Base-by-base conservation (phyloP, 2,113 vertebrate species). In the Hypanus sabinus region DNA sequence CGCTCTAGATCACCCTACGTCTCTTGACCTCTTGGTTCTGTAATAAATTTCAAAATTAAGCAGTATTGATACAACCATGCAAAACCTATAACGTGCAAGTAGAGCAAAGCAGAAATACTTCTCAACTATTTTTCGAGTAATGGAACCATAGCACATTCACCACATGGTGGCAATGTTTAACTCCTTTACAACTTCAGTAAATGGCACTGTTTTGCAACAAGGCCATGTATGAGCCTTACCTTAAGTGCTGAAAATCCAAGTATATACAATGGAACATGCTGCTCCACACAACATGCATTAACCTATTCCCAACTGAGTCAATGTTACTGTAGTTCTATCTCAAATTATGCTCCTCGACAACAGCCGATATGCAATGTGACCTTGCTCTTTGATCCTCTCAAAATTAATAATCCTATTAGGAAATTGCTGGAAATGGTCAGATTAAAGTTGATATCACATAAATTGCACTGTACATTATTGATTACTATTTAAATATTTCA, bases 161-260 rank as follows among this genome's bases (percentile, higher is more conserved):
- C 85, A 65, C 60, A 33, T 18, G 85, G 33, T 90, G 85, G 85
- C 85, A 90, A 90, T 90, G 85, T 90, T 90, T 65, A 65, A 68
- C 60, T 90, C 85, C 16, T n/a, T 33, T 14, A 33, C 30, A 33
- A n/a, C 65, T 36, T 65, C 60, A 65, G 30, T 68, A 30, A 90
- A 65, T 5, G 7, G 30, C 33, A 20, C 33, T 18, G 10, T 7
- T 60, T 20, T 68, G 85, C 85, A 90, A 90, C 30, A 68, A 65
- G 5, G 27, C 60, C 85, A 90, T 60, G 20, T 65, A 90, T 90
- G 55, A 88, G 55, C 57, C 24, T 88, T 88, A n/a, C 30, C 6
- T 90, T 90, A 60, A 90, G 33, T n/a, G 16, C 14, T 65, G 60
- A 18, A 65, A 68, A 68, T 18, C 33, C 85, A 90, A 33, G 20